Percentiles rank a stretch among this genome's conserved stretches.
Evolutionary conservation across 2,888 invertebrate genomes (phyloP).

Genomic region (Zelleria hepariella): DNA sequence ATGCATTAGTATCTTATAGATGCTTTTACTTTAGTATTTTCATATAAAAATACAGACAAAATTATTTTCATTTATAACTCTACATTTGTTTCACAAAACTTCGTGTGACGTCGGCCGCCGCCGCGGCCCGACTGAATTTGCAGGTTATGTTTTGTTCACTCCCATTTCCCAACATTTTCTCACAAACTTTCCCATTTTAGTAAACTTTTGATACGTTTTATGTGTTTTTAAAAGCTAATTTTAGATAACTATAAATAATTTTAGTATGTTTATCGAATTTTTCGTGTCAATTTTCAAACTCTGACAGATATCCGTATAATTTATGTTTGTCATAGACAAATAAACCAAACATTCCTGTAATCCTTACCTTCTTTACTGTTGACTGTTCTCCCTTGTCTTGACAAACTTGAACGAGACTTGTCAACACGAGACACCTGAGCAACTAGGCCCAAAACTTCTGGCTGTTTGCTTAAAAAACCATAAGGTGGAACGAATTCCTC

Average conservation of each 20-base stretch:
- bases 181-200: neutral
- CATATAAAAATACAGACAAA: no score
- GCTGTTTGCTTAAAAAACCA: slow-evolving; percentile 50
- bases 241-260: neutral
- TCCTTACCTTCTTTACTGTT: slow-evolving; percentile 41
- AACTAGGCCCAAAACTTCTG: slow-evolving; percentile 45
- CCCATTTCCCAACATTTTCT: neutral
- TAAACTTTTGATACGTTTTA: neutral
- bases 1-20: no score
- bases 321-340: neutral
- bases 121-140: slow-evolving; percentile 47
- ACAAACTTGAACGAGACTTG: slow-evolving; percentile 39
- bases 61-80: neutral
- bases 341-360: slow-evolving; percentile 10
- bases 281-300: neutral
- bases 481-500: slow-evolving; percentile 59
- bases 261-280: neutral
- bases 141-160: slow-evolving; percentile 22
- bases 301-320: neutral
- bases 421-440: slow-evolving; percentile 54
- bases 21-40: no score
- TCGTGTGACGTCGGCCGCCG: slow-evolving; percentile 38
- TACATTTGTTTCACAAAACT: neutral
- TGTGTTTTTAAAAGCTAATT: neutral
- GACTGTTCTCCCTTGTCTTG: slow-evolving; percentile 27